Evolutionary conservation across 1,140 invertebrate genomes (phyloP), one percentile per base, ranked within the genome.

Genomic region (Cydia fagiglandana): DNA sequence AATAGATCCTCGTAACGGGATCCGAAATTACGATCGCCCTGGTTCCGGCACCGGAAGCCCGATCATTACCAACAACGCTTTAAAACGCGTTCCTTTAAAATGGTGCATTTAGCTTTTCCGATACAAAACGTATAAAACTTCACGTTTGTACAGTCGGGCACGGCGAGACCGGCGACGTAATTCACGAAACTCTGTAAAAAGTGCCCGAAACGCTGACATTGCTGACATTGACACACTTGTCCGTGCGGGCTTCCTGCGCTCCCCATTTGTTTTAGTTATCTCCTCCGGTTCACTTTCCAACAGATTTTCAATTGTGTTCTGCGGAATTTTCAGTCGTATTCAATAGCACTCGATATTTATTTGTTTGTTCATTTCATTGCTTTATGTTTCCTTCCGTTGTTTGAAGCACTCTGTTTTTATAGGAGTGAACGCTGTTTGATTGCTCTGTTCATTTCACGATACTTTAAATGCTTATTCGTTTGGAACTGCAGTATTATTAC

Each of bases 161-260:
- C 50, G 2, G 83, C 82, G 80, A 81, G 66, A 73, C 75, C 66
- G 76, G 79, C 75, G 74, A 73, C 80, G 77, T 83, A 82, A 80
- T 83, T 81, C 82, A 80, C 76, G 77, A 78, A 82, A 83, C 82
- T 20, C 73, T 53, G 81, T 84, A 83, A 87, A 82, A 83, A 81
- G 81, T 77, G 79, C 79, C 77, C 81, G 82, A 84, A 83, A 84
- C 79, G 83, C 78, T 85, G 87, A 87, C 89, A 91, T 88, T 91
- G 83, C 78, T 85, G 87, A 87, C 89, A 91, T 88, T 91, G 89
- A 90, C 88, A 91, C 84, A 90, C 79, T 86, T 91, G 79, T 77
- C 77, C 78, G 81, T 70, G 80, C 78, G 76, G 82, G 84, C 81
- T 88, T 86, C 85, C 87, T 87, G 83, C 81, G 76, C 78, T 75